Conservation (phyloP, 2,113 vertebrate genomes). For the Indri indri region DNA sequence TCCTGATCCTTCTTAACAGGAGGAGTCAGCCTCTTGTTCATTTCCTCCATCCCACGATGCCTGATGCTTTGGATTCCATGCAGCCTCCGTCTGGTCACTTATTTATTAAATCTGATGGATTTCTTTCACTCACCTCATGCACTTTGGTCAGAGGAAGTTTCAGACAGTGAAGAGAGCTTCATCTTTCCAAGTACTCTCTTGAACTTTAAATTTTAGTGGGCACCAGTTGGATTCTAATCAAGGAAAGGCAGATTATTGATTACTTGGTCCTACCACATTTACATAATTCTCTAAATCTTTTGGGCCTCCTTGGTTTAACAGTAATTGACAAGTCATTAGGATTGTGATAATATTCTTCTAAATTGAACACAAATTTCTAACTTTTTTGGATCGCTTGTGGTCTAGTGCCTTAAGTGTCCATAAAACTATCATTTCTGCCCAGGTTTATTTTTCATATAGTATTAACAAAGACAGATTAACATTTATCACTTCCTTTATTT, state of each 20-base stretch:
- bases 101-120: conserved; percentile 39
- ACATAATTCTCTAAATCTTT: not conserved
- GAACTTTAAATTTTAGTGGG: conserved; percentile 70
- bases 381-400: not conserved
- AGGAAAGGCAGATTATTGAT: conserved; percentile 48
- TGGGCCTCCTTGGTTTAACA: conserved; percentile 42
- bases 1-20: not conserved
- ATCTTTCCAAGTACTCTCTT: conserved; percentile 51
- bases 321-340: conserved; percentile 44
- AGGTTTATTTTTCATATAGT: conserved; percentile 42
- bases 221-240: conserved; percentile 31
- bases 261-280: conserved; percentile 6
- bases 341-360: conserved; percentile 13
- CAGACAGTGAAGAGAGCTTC: conserved; percentile 3
- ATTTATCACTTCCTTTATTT: not conserved
- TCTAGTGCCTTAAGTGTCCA: not conserved
- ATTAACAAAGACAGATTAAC: not conserved
- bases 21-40: not conserved
- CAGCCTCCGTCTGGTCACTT: conserved; percentile 8
- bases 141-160: conserved; percentile 52
- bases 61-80: conserved; percentile 36
- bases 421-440: conserved; percentile 38
- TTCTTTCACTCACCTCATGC: conserved; percentile 51
- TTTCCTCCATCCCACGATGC: conserved; percentile 21
- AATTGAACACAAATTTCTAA: conserved; percentile 45